Conservation (phyloP, 2,888 invertebrate genomes). For the Cremastinae sp. region DNA sequence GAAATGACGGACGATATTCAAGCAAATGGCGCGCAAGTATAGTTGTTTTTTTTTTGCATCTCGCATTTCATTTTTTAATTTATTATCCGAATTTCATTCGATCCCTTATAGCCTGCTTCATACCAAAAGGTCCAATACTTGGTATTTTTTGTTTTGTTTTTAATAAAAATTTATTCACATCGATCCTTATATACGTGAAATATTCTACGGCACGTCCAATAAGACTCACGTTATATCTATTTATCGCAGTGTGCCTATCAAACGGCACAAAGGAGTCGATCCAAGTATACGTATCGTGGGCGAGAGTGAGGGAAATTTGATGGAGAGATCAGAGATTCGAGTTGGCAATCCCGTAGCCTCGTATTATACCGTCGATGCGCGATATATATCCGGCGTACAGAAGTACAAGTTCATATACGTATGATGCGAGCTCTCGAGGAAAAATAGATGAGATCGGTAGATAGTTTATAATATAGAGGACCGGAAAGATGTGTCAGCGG, state of each 20-base stretch:
- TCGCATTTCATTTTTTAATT: too few species aligned
- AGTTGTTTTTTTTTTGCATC: too few species aligned
- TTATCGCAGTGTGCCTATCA: slow-evolving; percentile 44
- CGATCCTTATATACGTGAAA: neutral
- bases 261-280: slow-evolving; percentile 43
- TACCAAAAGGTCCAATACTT: too few species aligned
- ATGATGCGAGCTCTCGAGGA: neutral
- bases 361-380: neutral
- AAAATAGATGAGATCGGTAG: slow-evolving; percentile 29
- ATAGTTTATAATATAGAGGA: slow-evolving; percentile 40
- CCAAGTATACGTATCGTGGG: slow-evolving; percentile 15
- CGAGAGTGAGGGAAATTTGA: too few species aligned
- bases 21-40: too few species aligned
- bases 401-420: too few species aligned
- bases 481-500: slow-evolving; percentile 36
- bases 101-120: too few species aligned
- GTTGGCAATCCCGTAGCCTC: slow-evolving; percentile 13
- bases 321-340: slow-evolving; percentile 38
- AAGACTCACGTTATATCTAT: slow-evolving; percentile 33
- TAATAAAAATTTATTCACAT: neutral
- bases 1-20: too few species aligned
- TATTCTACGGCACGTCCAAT: slow-evolving; percentile 6
- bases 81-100: too few species aligned
- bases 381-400: neutral
- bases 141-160: neutral